Evolutionary conservation across 2,113 vertebrate genomes (phyloP), one percentile per base, ranked within the genome.

Genomic region (Rhipidura dahli): DNA sequence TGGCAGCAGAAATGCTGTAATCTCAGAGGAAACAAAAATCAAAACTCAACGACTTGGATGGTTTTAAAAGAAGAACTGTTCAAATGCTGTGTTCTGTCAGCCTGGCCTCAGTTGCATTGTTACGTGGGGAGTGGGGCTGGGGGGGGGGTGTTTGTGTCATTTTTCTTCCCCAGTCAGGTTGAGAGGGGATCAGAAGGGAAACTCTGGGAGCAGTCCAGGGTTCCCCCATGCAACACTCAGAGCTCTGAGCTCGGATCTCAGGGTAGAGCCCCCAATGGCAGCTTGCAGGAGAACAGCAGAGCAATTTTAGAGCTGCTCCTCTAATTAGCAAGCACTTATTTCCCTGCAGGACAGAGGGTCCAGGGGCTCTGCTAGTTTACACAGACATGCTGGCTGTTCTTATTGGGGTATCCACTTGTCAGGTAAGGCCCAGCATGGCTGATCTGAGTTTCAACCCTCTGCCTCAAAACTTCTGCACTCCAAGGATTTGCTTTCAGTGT

Each of bases 131-230:
- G 33, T 1, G 22, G 56, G n/a, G 24, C 21, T 56, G 33, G 3
- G 6, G 2, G 33, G 3, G 6, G 2, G 0, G 8, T 2, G 3
- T 7, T 8, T 51, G n/a, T 44, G 12, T 10, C 22, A 30, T 31
- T 65, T 33, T 73, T 18, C 33, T 64, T 87, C 82, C 44, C 61
- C 18, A 39, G 21, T 13, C 50, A 60, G 21, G 13, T 5, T 68
- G 31, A 72, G 35, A 39, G 20, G 12, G n/a, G 30, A 68, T 27
- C 20, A 35, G 28, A 65, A 40, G 14, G 27, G 24, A 92, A 60
- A 13, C 6, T 76, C 45, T 47, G 19, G 35, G 64, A 69, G 35
- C 24, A 59, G 20, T 31, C 15, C 13, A 7, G 26, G 15, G 49
- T 6, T 70, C 31, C 22, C 11, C 16, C 53, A 10, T 24, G 22